Conservation (phyloP, 2,797 vertebrate species). For the Apodemus agrarius region DNA sequence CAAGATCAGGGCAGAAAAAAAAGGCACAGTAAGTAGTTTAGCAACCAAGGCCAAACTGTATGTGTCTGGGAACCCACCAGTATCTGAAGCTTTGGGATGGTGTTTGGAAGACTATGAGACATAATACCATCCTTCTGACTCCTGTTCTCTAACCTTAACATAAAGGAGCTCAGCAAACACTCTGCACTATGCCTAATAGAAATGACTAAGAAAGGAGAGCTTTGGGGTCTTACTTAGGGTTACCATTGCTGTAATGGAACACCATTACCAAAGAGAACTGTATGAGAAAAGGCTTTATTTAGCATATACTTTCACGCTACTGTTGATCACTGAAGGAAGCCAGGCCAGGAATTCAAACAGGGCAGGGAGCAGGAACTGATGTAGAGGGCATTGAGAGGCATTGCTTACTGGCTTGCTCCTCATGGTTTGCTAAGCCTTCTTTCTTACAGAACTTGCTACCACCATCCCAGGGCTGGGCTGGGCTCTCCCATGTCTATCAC, state of each 20-base stretch:
- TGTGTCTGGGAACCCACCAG: not conserved
- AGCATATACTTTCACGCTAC: not conserved
- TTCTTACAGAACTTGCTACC: not conserved
- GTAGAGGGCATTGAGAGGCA: not conserved
- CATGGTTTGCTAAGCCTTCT: not conserved
- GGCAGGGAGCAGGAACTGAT: not conserved
- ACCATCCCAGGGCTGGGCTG: rapidly evolving
- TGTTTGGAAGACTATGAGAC: not conserved
- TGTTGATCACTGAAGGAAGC: not conserved
- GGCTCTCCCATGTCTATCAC: not conserved
- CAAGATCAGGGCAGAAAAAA: not conserved
- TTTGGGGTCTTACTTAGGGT: not conserved
- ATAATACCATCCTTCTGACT: not conserved
- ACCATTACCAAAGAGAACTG: not conserved
- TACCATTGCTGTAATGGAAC: not conserved
- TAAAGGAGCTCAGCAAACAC: not conserved
- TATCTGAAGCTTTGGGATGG: not conserved
- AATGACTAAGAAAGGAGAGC: not conserved
- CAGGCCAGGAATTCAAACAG: not conserved
- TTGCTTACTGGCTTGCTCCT: not conserved
- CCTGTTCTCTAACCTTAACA: not conserved
- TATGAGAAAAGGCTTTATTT: not conserved
- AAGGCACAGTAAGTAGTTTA: not conserved
- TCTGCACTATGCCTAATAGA: not conserved
- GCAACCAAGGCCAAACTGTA: not conserved